These are phyloP conservation scores for Elachura formosa DNA, from an alignment of 2,113 vertebrate species.

Conservation along the genomic window DNA sequence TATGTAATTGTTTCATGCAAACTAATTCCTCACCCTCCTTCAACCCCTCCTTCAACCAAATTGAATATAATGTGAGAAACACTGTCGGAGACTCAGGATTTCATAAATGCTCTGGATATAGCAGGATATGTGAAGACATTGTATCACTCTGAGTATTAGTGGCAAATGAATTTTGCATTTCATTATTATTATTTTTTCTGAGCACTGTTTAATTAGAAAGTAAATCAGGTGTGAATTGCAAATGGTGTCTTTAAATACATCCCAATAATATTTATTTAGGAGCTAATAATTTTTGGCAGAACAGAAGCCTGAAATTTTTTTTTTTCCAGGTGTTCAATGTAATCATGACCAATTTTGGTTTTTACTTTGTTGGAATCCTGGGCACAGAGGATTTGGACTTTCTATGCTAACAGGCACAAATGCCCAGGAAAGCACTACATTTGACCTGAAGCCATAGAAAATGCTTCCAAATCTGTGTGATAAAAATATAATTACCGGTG, in stretches of 20 bases:
- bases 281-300: background rate
- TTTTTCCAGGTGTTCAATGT: background rate
- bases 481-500: no score
- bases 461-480: no score
- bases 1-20: background rate
- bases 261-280: background rate
- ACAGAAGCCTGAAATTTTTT: background rate
- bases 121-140: background rate
- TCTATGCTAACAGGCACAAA: no score
- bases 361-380: no score
- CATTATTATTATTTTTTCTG: background rate
- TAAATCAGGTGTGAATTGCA: conserved; percentile 41
- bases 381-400: no score
- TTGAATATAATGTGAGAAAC: background rate
- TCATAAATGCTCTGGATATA: background rate
- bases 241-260: conserved; percentile 3
- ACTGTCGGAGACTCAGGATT: background rate
- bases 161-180: background rate
- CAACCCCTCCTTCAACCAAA: no score
- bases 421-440: no score
- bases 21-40: background rate
- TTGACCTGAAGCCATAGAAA: no score
- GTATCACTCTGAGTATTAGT: background rate
- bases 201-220: conserved; percentile 22
- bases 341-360: background rate